Evolutionary conservation across 2,113 vertebrate genomes (phyloP), one percentile per base, ranked within the genome.

Genomic region (Pelmatolapia mariae): DNA sequence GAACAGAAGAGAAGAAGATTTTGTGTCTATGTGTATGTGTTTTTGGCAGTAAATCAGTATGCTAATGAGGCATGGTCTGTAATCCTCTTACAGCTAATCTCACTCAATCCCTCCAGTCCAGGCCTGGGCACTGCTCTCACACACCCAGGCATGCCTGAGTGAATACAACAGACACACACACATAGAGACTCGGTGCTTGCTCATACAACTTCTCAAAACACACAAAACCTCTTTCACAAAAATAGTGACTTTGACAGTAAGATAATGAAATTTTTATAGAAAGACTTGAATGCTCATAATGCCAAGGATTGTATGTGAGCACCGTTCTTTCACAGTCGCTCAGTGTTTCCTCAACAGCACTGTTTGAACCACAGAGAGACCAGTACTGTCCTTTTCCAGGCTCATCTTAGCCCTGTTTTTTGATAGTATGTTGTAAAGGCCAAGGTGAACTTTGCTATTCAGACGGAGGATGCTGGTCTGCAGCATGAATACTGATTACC

Each of bases 81-180:
- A 96, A 96, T 95, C 95, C 94, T 94, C 56, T 96, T 95, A 95
- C 86, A 93, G 85, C 90, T 96, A 96, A 95, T 96, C 95, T 95
- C 91, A 89, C 90, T 92, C 87, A 94, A 91, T 95, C 92, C 94
- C 83, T 82, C 91, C 89, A 88, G 89, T 94, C 94, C 92, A 91
- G 87, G 89, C 91, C 90, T 93, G 88, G 93, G 89, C 94, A 92
- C 81, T 89, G 87, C 89, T 92, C 91, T 81, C 50, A 47, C 89
- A 91, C 86, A 78, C 73, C 87, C 84, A 86, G 53, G 61, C 92
- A 92, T 91, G 90, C 87, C 87, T 91, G 88, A 84, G 73, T 94
- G 86, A 92, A 83, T 86, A 84, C 80, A 84, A 47, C 47, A 87
- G 82, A 80, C 84, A 82, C 81, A 59, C 66, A 83, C 81, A 81